Conservation (phyloP, 2,888 invertebrate genomes). For the Orthosia incerta region DNA sequence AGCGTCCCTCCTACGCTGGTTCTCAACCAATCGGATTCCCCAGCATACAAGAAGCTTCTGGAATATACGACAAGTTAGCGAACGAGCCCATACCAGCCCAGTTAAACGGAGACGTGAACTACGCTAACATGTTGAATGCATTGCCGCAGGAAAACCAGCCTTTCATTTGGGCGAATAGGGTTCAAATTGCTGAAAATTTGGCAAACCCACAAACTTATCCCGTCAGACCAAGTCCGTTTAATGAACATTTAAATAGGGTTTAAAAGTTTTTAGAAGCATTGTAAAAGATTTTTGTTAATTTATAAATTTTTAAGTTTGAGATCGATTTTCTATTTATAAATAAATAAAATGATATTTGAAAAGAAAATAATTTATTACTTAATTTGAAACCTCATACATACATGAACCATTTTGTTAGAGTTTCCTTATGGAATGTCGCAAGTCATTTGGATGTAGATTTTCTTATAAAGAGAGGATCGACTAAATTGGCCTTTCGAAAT, state of each 20-base stretch:
- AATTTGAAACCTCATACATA: background rate
- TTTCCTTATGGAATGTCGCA: background rate
- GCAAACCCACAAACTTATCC: constrained; percentile 60
- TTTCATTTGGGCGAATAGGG: constrained; percentile 66
- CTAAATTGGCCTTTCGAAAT: background rate
- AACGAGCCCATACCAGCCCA: constrained; percentile 54
- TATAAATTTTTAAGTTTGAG: background rate
- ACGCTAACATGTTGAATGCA: constrained; percentile 49
- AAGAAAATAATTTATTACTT: background rate
- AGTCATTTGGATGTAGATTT: too few species aligned
- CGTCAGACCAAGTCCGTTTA: constrained; percentile 54
- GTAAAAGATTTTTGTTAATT: background rate
- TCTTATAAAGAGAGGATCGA: background rate
- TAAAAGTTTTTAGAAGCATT: background rate
- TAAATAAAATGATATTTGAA: constrained; percentile 1
- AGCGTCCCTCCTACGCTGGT: constrained; percentile 91
- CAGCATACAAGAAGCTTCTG: constrained; percentile 1
- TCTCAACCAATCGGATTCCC: constrained; percentile 58
- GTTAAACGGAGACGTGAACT: constrained; percentile 71
- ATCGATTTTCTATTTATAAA: constrained; percentile 22
- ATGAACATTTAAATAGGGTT: constrained; percentile 47
- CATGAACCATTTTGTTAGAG: background rate
- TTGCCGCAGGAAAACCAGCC: constrained; percentile 66
- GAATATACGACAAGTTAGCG: constrained; percentile 36
- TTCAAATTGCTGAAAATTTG: constrained; percentile 67